phyloP scores from a whole-genome alignment of 2,113 vertebrate genomes.

The Notothenia rossii region DNA sequence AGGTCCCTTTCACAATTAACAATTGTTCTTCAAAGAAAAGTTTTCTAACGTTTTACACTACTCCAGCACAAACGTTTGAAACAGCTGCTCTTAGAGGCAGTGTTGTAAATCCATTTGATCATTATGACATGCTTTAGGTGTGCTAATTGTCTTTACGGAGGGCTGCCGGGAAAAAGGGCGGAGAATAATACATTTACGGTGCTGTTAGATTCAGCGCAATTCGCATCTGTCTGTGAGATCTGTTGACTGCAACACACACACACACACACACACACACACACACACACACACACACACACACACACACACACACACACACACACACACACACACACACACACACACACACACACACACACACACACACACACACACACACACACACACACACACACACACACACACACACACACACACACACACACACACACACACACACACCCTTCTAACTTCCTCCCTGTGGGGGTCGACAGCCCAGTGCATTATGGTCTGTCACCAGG shows the following conservation, averaged over 20 bases:
- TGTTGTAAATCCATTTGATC: conserved; percentile 17
- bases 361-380: too few relatives aligned
- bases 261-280: too few relatives aligned
- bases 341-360: too few relatives aligned
- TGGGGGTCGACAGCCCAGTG: conserved; percentile 43
- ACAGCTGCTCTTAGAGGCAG: not conserved
- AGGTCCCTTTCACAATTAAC: not conserved
- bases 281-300: too few relatives aligned
- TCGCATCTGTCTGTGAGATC: conserved; percentile 49
- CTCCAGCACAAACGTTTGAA: not conserved
- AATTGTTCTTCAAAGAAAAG: not conserved
- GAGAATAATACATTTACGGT: conserved; percentile 13
- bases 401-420: too few relatives aligned
- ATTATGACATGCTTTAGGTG: not conserved
- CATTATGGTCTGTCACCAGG: conserved; percentile 64
- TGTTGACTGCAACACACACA: conserved; percentile 30
- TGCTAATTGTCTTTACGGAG: not conserved
- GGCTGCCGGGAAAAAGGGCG: not conserved
- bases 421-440: not conserved
- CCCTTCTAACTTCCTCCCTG: conserved; percentile 59
- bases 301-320: too few relatives aligned
- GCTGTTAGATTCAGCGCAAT: conserved; percentile 13
- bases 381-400: too few relatives aligned
- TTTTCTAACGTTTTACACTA: not conserved
- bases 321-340: too few relatives aligned